phyloP scores from a whole-genome alignment of 2,113 vertebrate species.

The Odocoileus hemionus region DNA sequence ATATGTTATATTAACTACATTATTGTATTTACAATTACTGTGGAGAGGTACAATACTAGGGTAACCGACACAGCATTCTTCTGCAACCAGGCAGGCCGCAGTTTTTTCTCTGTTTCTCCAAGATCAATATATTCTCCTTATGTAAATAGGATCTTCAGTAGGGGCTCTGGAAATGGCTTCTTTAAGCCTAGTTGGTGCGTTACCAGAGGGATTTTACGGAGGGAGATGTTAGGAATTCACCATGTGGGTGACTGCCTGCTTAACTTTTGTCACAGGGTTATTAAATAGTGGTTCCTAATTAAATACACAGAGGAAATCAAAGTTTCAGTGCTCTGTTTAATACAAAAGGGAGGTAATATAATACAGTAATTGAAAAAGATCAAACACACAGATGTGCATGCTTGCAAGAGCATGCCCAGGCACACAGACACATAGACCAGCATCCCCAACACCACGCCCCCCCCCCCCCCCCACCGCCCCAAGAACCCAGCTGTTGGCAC shows the following conservation, averaged over 20 bases:
- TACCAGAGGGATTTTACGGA: neutral
- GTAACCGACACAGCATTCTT: neutral
- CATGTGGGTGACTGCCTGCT: neutral
- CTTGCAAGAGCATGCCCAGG: accelerated
- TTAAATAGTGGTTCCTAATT: neutral
- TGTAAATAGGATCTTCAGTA: neutral
- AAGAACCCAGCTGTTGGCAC: accelerated
- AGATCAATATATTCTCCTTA: neutral
- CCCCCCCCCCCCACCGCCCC: accelerated
- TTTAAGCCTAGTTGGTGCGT: neutral
- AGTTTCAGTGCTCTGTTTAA: neutral
- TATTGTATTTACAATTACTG: neutral
- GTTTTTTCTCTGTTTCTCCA: neutral
- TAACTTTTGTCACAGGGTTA: neutral
- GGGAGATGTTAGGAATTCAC: neutral
- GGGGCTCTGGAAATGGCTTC: neutral
- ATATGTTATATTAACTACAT: neutral
- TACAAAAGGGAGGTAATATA: neutral
- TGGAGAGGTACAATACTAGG: neutral
- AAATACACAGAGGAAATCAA: neutral
- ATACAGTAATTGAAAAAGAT: neutral
- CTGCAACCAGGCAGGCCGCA: neutral
- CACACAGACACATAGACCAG: neutral
- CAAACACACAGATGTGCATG: neutral
- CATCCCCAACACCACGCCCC: too few species aligned